Percentiles rank a stretch among this genome's conserved stretches.
Conservation (phyloP, 2,113 vertebrate species). For the Aspiorhynchus laticeps region DNA sequence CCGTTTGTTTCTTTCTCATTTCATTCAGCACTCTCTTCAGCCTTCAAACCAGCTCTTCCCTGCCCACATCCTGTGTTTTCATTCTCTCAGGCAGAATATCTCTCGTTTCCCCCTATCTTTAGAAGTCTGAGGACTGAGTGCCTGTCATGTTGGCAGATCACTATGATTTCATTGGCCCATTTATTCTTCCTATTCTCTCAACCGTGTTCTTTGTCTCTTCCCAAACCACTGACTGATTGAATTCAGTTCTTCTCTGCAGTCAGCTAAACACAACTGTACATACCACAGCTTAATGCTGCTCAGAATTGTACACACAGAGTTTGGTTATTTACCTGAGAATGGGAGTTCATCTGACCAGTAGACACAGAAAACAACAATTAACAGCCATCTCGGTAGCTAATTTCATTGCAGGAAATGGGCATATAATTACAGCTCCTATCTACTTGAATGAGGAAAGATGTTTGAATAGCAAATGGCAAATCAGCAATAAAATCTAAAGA, state of each 20-base stretch:
- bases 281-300: background rate
- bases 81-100: background rate
- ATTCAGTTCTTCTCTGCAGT: background rate
- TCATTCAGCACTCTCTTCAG: constrained; percentile 17
- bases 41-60: constrained; percentile 30
- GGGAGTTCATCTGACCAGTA: background rate
- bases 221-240: constrained; percentile 43
- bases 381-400: background rate
- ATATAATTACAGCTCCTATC: background rate
- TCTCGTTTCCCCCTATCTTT: background rate
- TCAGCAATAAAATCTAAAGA: background rate
- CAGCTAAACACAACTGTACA: background rate
- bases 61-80: constrained; percentile 23
- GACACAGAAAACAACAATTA: background rate
- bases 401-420: background rate
- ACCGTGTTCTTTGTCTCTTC: constrained; percentile 5
- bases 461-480: background rate
- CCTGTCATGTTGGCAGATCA: constrained; percentile 12
- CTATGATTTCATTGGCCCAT: constrained; percentile 20
- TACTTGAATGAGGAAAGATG: background rate
- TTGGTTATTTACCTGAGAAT: background rate
- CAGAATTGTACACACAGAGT: background rate
- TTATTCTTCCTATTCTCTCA: constrained; percentile 17
- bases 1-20: constrained; percentile 32
- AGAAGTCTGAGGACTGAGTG: constrained; percentile 10